Evolutionary conservation across 2,113 vertebrate genomes (phyloP).

Genomic region (Seriola dumerili): DNA sequence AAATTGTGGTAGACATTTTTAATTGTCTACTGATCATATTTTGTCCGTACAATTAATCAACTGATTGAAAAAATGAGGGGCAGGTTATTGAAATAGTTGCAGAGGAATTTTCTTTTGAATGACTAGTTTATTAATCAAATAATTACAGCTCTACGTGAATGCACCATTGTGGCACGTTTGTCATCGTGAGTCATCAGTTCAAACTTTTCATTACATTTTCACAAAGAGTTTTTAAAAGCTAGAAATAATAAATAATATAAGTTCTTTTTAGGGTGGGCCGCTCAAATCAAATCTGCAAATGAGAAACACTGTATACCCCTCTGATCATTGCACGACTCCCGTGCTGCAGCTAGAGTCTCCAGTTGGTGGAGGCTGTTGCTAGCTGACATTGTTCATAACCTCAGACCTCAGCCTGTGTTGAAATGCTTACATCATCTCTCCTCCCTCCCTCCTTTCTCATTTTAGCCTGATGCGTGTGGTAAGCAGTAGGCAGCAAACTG

Average conservation of each 20-base stretch:
- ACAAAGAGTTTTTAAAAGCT: not conserved
- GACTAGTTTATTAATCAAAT: not conserved
- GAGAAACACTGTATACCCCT: slow-evolving; percentile 15
- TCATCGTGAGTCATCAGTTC: not conserved
- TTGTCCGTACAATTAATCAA: not conserved
- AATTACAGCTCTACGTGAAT: not conserved
- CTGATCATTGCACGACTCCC: slow-evolving; percentile 13
- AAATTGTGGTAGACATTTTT: too few species aligned
- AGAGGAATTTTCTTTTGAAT: not conserved
- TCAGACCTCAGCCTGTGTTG: slow-evolving; percentile 69
- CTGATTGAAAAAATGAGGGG: not conserved
- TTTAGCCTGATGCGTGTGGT: slow-evolving; percentile 27
- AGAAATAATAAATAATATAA: not conserved
- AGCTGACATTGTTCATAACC: slow-evolving; percentile 70
- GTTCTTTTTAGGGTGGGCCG: not conserved
- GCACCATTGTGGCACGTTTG: too few species aligned
- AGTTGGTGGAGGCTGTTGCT: slow-evolving; percentile 68
- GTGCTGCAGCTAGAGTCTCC: slow-evolving; percentile 59
- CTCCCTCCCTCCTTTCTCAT: slow-evolving; percentile 1
- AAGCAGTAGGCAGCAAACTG: slow-evolving; percentile 17
- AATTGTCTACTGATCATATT: too few species aligned
- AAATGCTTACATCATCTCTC: slow-evolving; percentile 72
- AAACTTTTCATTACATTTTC: not conserved
- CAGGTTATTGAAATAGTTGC: not conserved
- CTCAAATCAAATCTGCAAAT: slow-evolving; percentile 16